Evolutionary conservation across 2,113 vertebrate species (phyloP).

Genomic region (Plectropomus leopardus): DNA sequence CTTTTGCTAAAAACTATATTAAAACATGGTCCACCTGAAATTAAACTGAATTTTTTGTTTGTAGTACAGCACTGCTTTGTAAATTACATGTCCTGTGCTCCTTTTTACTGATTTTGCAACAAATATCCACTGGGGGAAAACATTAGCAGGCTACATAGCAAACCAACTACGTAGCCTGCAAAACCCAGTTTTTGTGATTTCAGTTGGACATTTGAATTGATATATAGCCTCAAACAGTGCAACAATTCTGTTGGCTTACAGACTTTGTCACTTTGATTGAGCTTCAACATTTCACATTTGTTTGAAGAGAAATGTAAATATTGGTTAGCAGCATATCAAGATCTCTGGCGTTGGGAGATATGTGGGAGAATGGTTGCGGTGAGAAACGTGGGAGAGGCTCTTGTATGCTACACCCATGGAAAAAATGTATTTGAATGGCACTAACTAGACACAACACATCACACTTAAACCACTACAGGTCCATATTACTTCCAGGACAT

Average conservation of each 20-base stretch:
- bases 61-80: no score
- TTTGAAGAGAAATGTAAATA: constrained; percentile 29
- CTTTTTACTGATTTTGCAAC: background rate
- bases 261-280: background rate
- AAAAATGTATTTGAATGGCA: background rate
- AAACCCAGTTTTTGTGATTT: no score
- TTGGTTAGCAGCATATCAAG: constrained; percentile 1
- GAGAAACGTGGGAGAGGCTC: constrained; percentile 31
- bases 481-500: background rate
- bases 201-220: background rate
- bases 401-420: background rate
- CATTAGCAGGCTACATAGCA: no score
- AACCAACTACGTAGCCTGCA: no score
- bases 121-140: no score
- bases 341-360: constrained; percentile 12
- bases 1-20: no score
- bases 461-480: background rate
- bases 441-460: background rate
- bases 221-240: background rate
- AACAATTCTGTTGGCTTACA: background rate
- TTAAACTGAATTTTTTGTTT: background rate
- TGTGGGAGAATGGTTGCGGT: background rate
- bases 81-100: background rate
- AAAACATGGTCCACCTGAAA: background rate
- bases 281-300: background rate